Evolutionary conservation across 2,797 vertebrate species (phyloP).

Genomic region (Tapera naevia): DNA sequence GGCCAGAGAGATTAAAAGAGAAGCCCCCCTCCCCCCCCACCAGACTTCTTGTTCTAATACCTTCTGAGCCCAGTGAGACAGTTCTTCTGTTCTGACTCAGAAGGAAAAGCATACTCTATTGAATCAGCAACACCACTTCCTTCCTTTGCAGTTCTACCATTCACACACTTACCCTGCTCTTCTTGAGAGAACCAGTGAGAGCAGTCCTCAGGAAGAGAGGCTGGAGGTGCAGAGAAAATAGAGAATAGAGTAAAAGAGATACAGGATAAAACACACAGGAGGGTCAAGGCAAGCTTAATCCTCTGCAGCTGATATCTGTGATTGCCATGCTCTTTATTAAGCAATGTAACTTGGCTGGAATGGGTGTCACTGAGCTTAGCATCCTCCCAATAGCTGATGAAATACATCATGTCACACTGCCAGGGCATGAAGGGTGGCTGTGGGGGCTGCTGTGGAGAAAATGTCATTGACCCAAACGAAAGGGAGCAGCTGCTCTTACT

Average conservation of each 20-base stretch:
- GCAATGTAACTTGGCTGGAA: conserved; percentile 7
- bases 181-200: neutral
- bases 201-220: neutral
- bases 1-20: conserved; percentile 36
- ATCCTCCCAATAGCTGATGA: neutral
- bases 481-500: conserved; percentile 28
- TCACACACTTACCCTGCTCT: neutral
- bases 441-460: neutral
- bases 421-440: neutral
- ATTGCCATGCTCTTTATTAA: neutral
- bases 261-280: neutral
- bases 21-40: neutral
- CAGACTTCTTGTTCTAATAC: conserved; percentile 45
- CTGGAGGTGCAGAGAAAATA: neutral
- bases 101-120: conserved; percentile 60
- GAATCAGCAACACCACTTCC: conserved; percentile 66
- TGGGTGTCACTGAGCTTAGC: neutral
- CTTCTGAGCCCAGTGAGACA: conserved; percentile 40
- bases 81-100: conserved; percentile 58
- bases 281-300: neutral
- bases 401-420: neutral
- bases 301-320: neutral
- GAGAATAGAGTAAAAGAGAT: neutral
- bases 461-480: conserved; percentile 12
- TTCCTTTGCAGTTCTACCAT: conserved; percentile 45